These are phyloP conservation scores for Papilio helenus DNA, from an alignment of 1,140 invertebrate genomes.

Conservation along the genomic window DNA sequence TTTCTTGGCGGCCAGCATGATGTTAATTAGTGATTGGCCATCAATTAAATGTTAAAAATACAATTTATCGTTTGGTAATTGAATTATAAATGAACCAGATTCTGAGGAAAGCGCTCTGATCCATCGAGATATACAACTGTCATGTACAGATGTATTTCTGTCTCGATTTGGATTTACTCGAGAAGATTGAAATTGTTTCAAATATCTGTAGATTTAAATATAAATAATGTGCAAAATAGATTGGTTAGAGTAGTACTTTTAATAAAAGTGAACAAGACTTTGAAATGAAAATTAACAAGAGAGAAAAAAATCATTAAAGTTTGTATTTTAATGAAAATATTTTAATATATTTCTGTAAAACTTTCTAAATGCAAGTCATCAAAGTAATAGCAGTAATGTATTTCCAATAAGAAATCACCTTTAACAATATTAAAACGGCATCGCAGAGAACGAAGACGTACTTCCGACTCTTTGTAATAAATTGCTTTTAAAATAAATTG, in stretches of 20 bases:
- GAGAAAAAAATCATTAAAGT: too few species aligned
- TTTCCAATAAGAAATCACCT: slow-evolving; percentile 4
- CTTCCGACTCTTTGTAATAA: background rate
- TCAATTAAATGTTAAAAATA: too few species aligned
- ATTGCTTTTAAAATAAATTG: slow-evolving; percentile 16
- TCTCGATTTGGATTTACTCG: slow-evolving; percentile 13
- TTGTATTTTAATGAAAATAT: too few species aligned
- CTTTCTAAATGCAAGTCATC: background rate
- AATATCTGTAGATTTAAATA: background rate
- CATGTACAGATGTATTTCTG: slow-evolving; percentile 7
- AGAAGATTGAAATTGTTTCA: background rate
- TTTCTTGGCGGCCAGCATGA: too few species aligned
- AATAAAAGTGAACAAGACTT: too few species aligned
- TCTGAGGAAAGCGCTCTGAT: background rate
- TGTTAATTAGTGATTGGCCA: too few species aligned
- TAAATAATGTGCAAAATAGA: too few species aligned
- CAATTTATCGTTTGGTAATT: background rate
- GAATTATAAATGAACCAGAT: background rate
- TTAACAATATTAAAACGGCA: slow-evolving; percentile 11
- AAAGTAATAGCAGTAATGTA: background rate
- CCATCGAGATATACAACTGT: background rate
- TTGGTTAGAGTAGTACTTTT: background rate
- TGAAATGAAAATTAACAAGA: too few species aligned
- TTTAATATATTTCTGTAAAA: too few species aligned
- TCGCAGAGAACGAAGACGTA: background rate